Evolutionary conservation across 2,797 vertebrate species (phyloP).

Genomic region (Gastrophryne carolinensis): DNA sequence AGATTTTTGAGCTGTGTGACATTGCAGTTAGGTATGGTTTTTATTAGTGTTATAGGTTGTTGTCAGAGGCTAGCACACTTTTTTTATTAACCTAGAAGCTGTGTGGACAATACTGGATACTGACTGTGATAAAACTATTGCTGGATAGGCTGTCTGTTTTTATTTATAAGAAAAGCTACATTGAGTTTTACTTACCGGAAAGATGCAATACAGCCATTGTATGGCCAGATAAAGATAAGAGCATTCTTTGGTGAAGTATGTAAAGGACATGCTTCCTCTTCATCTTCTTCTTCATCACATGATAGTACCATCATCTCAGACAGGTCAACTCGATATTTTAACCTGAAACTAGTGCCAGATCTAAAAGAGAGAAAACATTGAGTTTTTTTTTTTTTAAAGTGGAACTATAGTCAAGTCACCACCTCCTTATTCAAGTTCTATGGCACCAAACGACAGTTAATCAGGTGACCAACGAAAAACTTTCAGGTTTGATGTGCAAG

Average conservation of each 20-base stretch:
- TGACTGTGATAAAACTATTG: not conserved
- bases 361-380: conserved; percentile 57
- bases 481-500: too few species aligned
- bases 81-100: too few species aligned
- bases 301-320: conserved; percentile 62
- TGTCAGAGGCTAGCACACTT: too few species aligned
- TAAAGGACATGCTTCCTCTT: conserved; percentile 50
- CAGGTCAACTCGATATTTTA: conserved; percentile 66
- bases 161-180: not conserved
- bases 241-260: conserved; percentile 57
- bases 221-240: conserved; percentile 62
- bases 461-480: too few species aligned
- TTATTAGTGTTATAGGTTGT: too few species aligned
- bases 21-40: too few species aligned
- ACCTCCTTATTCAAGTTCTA: too few species aligned
- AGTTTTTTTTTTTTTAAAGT: too few species aligned
- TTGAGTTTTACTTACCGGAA: conserved; percentile 66
- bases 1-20: too few species aligned
- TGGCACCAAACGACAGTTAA: too few species aligned
- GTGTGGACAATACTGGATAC: too few species aligned
- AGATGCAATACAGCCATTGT: conserved; percentile 61
- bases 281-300: conserved; percentile 55
- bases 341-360: conserved; percentile 64
- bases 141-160: not conserved
- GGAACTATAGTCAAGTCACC: too few species aligned